phyloP scores from a whole-genome alignment of 2,888 invertebrate species.

The Agrilus cyanescens region DNA sequence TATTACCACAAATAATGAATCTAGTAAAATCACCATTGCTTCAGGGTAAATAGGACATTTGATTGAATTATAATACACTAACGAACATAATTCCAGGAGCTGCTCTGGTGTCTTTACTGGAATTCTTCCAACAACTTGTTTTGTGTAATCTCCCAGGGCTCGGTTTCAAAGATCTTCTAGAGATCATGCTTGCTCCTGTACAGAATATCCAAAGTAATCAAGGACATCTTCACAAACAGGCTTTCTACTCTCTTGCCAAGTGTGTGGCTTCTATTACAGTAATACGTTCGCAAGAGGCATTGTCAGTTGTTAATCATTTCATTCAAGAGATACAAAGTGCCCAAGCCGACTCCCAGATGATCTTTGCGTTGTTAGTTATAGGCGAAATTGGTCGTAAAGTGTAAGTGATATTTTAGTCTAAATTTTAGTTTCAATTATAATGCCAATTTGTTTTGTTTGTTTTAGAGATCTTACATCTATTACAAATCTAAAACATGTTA shows the following conservation, averaged over 20 bases:
- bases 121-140: slow-evolving; percentile 87
- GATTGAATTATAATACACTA: neutral
- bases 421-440: slow-evolving; percentile 1
- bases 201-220: slow-evolving; percentile 21
- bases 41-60: slow-evolving; percentile 51
- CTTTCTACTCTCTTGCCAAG: slow-evolving; percentile 92
- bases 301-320: slow-evolving; percentile 52
- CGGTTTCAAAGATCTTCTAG: slow-evolving; percentile 69
- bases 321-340: slow-evolving; percentile 62
- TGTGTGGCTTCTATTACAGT: slow-evolving; percentile 90
- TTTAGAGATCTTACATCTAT: slow-evolving; percentile 68
- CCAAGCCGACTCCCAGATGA: slow-evolving; percentile 67
- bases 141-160: slow-evolving; percentile 60
- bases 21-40: slow-evolving; percentile 85
- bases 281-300: slow-evolving; percentile 59
- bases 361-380: slow-evolving; percentile 87
- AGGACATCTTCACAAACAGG: slow-evolving; percentile 49
- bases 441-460: slow-evolving; percentile 10
- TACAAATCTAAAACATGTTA: slow-evolving; percentile 60
- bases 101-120: slow-evolving; percentile 80
- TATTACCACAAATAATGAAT: slow-evolving; percentile 74
- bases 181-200: slow-evolving; percentile 59
- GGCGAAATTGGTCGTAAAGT: slow-evolving; percentile 95
- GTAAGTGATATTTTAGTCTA: slow-evolving; percentile 40
- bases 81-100: slow-evolving; percentile 47